Base-by-base conservation (phyloP, 2,113 vertebrate genomes). In the Rhizomys pruinosus region DNA sequence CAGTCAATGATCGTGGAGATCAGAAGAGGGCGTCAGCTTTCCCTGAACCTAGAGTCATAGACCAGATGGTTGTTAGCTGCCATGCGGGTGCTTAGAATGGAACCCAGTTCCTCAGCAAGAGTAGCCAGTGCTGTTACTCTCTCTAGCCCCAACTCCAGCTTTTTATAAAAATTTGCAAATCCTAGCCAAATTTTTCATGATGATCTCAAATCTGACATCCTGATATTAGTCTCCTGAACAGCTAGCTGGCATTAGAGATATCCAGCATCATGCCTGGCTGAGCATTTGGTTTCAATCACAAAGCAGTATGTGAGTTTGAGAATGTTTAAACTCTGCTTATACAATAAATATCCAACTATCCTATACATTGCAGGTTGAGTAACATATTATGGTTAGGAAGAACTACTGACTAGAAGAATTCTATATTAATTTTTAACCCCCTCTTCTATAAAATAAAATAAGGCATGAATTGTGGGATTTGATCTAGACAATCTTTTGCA, bases 391-490 rank as follows among this genome's bases (percentile, higher is more conserved):
- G 5, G 10, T 22, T 19, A 77, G 57, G 27, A 63, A 44, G 9
- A 88, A 89, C n/a, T 76, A 77, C 4, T 73, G 20, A 84, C 87
- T 0, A 63, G 23, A 5, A 64, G 59, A 42, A 90, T 86, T 92
- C 3, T 34, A 57, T 71, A 25, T 55, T 64, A 73, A 39, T 82
- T 82, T 29, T 17, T 80, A 80, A 34, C n/a, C 4, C 64, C 6
- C 61, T 32, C n/a, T 91, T 82, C 5, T 22, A 25, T 57, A 61
- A 76, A 82, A 87, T 76, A 80, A 91, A 92, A 92, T 44, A 5
- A n/a, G 7, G 5, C 69, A 12, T 88, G 37, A 80, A 1, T 69
- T 81, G 76, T 17, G 76, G 76, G 12, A 1, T 34, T 32, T 87
- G 11, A 76, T 77, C 47, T 55, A 71, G 8, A 86, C 7, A 86